These are phyloP conservation scores for Tychaedon coryphoeus DNA, from an alignment of 2,113 vertebrate genomes.

Conservation along the genomic window DNA sequence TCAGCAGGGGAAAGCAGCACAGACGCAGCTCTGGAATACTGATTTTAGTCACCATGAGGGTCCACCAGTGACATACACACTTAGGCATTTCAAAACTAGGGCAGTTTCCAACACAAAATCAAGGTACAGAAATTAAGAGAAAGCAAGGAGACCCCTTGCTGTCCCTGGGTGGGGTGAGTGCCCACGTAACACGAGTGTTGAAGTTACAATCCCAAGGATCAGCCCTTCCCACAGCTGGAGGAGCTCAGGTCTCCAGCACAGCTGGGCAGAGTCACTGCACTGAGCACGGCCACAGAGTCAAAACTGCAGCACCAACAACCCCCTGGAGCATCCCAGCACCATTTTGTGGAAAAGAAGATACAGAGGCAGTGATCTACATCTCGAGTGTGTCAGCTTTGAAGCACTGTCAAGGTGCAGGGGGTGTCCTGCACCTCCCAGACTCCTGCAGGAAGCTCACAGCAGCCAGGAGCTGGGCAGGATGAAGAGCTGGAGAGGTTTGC, in stretches of 20 bases:
- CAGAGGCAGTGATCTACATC: too few relatives aligned
- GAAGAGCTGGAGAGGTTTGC: neutral
- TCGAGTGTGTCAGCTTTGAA: neutral
- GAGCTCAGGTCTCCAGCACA: accelerated
- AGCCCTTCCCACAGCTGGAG: neutral
- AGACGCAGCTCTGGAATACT: neutral
- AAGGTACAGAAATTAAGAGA: neutral
- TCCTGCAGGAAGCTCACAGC: accelerated
- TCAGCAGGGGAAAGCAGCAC: neutral
- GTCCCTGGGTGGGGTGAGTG: neutral
- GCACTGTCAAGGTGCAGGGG: neutral
- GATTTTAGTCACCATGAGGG: neutral
- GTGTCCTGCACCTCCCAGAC: neutral
- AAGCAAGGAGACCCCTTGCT: neutral
- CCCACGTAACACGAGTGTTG: accelerated
- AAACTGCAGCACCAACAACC: neutral
- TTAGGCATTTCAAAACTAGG: neutral
- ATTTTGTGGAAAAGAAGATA: accelerated
- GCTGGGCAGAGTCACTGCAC: accelerated
- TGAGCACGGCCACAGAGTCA: accelerated
- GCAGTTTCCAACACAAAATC: neutral
- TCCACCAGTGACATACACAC: neutral
- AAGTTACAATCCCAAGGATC: neutral
- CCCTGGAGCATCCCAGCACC: too few relatives aligned
- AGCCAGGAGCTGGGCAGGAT: neutral